phyloP scores from a whole-genome alignment of 2,113 vertebrate genomes.

The Siniperca knerii region DNA sequence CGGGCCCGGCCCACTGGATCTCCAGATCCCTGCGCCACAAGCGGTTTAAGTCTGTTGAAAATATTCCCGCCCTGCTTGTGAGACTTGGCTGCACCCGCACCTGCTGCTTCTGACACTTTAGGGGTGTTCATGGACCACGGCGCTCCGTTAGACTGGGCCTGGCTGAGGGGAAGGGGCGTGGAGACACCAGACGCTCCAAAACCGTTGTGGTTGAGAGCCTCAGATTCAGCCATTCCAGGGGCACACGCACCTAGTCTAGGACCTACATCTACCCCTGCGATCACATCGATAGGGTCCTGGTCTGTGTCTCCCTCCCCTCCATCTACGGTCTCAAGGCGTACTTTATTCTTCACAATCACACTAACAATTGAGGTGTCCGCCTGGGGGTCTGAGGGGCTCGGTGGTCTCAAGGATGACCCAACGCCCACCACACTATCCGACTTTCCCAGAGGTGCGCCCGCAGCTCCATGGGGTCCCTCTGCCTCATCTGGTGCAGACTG shows the following conservation, averaged over 20 bases:
- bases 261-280: constrained; percentile 73
- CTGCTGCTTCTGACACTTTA: constrained; percentile 75
- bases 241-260: constrained; percentile 73
- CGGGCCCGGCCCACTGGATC: constrained; percentile 83
- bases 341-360: constrained; percentile 96
- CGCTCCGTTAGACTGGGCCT: constrained; percentile 83
- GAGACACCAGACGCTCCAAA: constrained; percentile 78
- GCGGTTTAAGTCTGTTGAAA: constrained; percentile 85
- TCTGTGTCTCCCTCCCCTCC: constrained; percentile 71
- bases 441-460: constrained; percentile 76
- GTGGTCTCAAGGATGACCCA: constrained; percentile 77
- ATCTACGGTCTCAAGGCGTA: constrained; percentile 88
- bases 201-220: constrained; percentile 81
- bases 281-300: constrained; percentile 75
- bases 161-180: constrained; percentile 73
- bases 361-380: constrained; percentile 90
- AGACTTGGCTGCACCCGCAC: constrained; percentile 63
- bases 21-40: constrained; percentile 83
- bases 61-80: constrained; percentile 81
- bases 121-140: constrained; percentile 82
- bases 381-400: constrained; percentile 76
- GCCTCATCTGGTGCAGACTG: constrained; percentile 90
- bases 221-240: constrained; percentile 76
- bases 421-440: constrained; percentile 71
- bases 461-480: constrained; percentile 80